Percentiles rank a stretch among this genome's conserved stretches.
Evolutionary conservation across 2,113 vertebrate species (phyloP).

Genomic region (Indicator maculatus): DNA sequence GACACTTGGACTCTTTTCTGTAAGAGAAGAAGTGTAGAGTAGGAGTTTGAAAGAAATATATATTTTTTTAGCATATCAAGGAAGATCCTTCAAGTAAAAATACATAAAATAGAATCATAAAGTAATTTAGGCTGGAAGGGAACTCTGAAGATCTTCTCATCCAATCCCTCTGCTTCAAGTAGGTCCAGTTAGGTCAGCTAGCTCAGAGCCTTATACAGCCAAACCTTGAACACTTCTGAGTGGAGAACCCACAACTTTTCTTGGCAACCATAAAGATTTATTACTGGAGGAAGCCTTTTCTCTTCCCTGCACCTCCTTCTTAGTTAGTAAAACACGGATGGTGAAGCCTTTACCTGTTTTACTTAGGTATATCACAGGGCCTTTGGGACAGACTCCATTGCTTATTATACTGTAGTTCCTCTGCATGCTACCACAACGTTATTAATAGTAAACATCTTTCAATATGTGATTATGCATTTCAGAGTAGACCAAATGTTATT

Average conservation of each 20-base stretch:
- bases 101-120: background rate
- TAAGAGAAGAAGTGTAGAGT: background rate
- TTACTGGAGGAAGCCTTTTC: background rate
- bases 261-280: background rate
- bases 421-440: background rate
- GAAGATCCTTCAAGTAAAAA: background rate
- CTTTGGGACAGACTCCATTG: background rate
- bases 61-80: background rate
- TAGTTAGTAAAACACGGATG: background rate
- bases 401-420: background rate
- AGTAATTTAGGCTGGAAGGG: background rate
- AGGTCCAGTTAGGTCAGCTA: background rate
- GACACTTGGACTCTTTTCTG: background rate
- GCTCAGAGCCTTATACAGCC: background rate
- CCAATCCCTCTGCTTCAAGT: background rate
- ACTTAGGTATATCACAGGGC: background rate
- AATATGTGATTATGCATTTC: background rate
- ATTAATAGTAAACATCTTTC: background rate
- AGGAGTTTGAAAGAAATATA: background rate
- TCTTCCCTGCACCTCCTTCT: background rate
- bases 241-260: background rate
- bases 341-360: background rate
- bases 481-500: background rate
- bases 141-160: background rate
- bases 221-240: background rate